Percentiles rank a stretch among this genome's conserved stretches.
Evolutionary conservation across 2,113 vertebrate species (phyloP).

Genomic region (Rhodinocichla rosea): DNA sequence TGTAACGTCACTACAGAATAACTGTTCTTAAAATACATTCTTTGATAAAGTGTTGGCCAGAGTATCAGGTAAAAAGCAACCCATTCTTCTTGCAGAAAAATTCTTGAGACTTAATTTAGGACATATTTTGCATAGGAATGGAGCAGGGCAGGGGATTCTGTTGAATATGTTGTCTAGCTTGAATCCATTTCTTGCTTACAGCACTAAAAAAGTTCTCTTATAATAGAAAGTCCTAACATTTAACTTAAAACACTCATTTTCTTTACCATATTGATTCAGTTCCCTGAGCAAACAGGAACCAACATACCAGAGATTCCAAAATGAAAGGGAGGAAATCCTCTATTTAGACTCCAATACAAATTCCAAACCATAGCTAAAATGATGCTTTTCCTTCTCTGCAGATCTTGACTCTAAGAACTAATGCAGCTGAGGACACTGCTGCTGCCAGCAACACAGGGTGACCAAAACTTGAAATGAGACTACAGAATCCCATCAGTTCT

Average conservation of each 20-base stretch:
- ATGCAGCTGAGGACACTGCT: neutral
- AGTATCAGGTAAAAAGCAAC: neutral
- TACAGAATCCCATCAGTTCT: neutral
- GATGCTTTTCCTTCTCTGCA: neutral
- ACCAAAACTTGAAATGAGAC: neutral
- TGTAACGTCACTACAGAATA: neutral
- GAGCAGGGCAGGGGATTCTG: neutral
- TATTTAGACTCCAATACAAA: constrained; percentile 58
- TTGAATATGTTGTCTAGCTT: neutral
- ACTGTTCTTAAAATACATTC: neutral
- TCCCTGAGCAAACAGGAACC: constrained; percentile 37
- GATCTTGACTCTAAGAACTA: neutral
- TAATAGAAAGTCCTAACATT: neutral
- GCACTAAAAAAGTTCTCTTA: neutral
- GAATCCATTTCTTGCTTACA: neutral
- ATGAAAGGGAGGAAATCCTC: constrained; percentile 65
- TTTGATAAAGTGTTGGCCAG: neutral
- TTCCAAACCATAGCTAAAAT: neutral
- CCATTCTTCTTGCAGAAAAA: neutral
- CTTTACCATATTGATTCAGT: constrained; percentile 38
- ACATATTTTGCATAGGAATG: neutral
- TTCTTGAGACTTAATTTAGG: neutral
- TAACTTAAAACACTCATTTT: constrained; percentile 12
- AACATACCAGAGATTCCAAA: constrained; percentile 64
- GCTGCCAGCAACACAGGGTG: neutral